Base-by-base conservation (phyloP, 1,140 invertebrate species). In the Leptinotarsa texana region DNA sequence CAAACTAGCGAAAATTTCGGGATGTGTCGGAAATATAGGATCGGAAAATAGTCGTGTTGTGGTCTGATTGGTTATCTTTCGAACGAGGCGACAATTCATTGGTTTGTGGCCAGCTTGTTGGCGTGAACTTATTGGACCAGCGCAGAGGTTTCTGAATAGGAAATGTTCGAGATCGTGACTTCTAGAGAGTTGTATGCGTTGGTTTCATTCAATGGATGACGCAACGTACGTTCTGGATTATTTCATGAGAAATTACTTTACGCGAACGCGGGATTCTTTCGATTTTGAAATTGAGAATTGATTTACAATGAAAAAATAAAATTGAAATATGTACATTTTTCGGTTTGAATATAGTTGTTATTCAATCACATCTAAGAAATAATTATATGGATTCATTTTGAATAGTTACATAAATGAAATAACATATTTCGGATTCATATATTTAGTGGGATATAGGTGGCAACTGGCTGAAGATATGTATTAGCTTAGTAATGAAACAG, bases 41-140 rank as follows among this genome's bases (percentile, higher is more conserved):
- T 84, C 81, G 83, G 81, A 84, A 42, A 79, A 84, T 84, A 82
- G 84, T 88, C 87, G 87, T 89, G 88, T 85, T 84, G 75, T 47
- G 4, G 33, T 73, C 33, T 77, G 82, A 89, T 89, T 89, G 88
- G 88, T 81, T 62, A 27, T 47, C 63, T 42, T 79, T 47, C 24
- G 69, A 78, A 81, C 81, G 80, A 73, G 75, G 17, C 8, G 17
- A 15, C 49, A 48, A 67, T 15, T 77, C 66, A 85, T 87, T 87
- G 83, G 84, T 74, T 63, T 62, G 71, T 13, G 15, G 27, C n/a
- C 15, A 79, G 74, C 82, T 83, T 87, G 86, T 87, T 89, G 88
- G 86, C 87, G 74, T 15, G 17, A 66, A 69, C 15, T 75, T 63
- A 89, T 89, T 89, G 88, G 89, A 85, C 87, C 89, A 89, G 88